A percentile compares a stretch with the other conserved stretches of the same genome.
Evolutionary conservation across 2,797 vertebrate genomes (phyloP).

Genomic region (Paramormyrops hopkinsi): DNA sequence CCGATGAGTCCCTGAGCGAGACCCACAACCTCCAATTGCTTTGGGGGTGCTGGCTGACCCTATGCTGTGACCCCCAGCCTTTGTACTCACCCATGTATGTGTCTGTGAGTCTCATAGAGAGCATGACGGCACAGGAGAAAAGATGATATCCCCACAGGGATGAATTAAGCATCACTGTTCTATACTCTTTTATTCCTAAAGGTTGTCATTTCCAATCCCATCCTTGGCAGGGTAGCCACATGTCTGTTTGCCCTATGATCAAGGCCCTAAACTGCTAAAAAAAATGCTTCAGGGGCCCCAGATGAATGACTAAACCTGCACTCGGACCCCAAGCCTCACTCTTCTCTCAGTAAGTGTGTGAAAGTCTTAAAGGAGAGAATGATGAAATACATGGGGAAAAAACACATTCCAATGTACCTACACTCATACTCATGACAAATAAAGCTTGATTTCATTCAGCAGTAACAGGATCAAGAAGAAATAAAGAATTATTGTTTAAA

Average conservation of each 20-base stretch:
- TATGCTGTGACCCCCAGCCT: not conserved
- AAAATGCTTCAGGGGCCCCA: not conserved
- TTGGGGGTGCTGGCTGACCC: not conserved
- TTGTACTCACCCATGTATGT: not conserved
- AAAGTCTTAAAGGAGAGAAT: not conserved
- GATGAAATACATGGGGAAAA: not conserved
- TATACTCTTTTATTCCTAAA: not conserved
- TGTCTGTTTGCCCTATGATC: not conserved
- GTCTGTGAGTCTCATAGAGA: not conserved
- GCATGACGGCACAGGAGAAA: not conserved
- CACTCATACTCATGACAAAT: not conserved
- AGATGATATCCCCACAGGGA: not conserved
- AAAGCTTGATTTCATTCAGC: not conserved
- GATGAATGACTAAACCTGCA: not conserved
- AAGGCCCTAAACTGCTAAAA: not conserved
- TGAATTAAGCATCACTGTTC: not conserved
- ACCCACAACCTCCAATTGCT: not conserved
- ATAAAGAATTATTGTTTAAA: not conserved
- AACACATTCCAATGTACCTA: not conserved
- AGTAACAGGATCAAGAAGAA: not conserved
- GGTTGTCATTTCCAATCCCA: not conserved
- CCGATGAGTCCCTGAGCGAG: not conserved
- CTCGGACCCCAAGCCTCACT: not conserved
- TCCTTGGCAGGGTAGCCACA: not conserved
- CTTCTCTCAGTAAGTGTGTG: not conserved